Percentiles rank a stretch among this genome's conserved stretches.
These are phyloP conservation scores for Dilophus febrilis DNA, from an alignment of 2,888 invertebrate species.

Conservation along the genomic window DNA sequence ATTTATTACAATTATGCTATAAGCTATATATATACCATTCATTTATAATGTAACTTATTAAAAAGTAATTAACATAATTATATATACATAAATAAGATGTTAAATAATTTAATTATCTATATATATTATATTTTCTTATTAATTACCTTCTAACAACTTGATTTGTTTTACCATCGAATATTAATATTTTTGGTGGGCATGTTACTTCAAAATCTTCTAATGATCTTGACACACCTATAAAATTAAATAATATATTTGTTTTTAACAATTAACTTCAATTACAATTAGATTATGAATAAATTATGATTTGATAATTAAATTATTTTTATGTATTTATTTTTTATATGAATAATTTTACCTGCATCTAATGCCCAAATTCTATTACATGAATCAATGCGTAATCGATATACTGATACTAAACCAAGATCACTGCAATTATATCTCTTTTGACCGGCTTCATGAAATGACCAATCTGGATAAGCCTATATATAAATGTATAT, in stretches of 20 bases:
- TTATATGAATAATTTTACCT: slow-evolving; percentile 47
- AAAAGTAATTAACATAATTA: too few relatives aligned
- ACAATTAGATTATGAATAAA: background rate
- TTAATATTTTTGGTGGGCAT: slow-evolving; percentile 65
- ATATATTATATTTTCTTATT: too few relatives aligned
- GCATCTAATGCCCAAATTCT: slow-evolving; percentile 69
- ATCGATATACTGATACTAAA: slow-evolving; percentile 61
- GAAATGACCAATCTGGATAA: slow-evolving; percentile 64
- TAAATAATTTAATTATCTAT: too few relatives aligned
- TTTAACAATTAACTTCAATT: background rate
- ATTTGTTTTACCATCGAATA: slow-evolving; percentile 61
- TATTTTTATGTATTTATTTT: slow-evolving; percentile 12
- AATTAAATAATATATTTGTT: background rate
- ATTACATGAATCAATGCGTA: slow-evolving; percentile 62
- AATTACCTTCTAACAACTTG: slow-evolving; percentile 35
- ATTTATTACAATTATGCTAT: too few relatives aligned
- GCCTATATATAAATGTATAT: slow-evolving; percentile 37
- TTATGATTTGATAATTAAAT: background rate
- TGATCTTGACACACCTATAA: slow-evolving; percentile 31
- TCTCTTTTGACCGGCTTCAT: slow-evolving; percentile 47
- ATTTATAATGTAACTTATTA: too few relatives aligned
- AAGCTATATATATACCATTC: too few relatives aligned
- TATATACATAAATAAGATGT: too few relatives aligned
- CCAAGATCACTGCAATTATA: slow-evolving; percentile 61
- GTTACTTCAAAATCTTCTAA: slow-evolving; percentile 43